Conservation (phyloP, 2,113 vertebrate genomes). For the Promerops cafer region DNA sequence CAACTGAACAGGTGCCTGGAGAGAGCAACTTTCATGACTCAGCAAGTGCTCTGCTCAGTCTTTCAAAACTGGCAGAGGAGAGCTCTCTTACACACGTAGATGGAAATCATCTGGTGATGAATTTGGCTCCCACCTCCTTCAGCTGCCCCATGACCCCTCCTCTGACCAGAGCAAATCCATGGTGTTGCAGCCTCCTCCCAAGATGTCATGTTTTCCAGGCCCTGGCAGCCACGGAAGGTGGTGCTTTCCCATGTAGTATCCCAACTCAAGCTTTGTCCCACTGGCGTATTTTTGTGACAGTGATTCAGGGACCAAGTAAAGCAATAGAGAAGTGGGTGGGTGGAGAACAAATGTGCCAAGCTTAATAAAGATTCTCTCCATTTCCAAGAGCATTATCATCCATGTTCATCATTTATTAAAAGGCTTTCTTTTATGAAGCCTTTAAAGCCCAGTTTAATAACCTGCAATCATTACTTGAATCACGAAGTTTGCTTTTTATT, state of each 20-base stretch:
- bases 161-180: neutral
- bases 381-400: slow-evolving; percentile 17
- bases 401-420: slow-evolving; percentile 56
- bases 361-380: slow-evolving; percentile 13
- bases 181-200: neutral
- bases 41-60: neutral
- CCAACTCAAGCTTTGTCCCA: neutral
- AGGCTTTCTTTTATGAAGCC: slow-evolving; percentile 42
- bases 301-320: neutral
- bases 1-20: neutral
- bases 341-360: slow-evolving; percentile 2
- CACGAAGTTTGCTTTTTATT: slow-evolving; percentile 50
- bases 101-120: neutral
- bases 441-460: slow-evolving; percentile 54
- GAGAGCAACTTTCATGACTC: neutral
- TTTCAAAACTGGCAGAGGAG: rapidly evolving
- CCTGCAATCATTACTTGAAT: slow-evolving; percentile 42
- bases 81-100: rapidly evolving
- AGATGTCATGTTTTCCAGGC: neutral
- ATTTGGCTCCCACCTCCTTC: neutral
- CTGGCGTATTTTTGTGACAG: neutral
- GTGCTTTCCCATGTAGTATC: neutral
- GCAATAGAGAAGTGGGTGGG: neutral
- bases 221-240: neutral
- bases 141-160: rapidly evolving